Evolutionary conservation across 2,113 vertebrate species (phyloP), one percentile per base, ranked within the genome.

Genomic region (Polyodon spathula): DNA sequence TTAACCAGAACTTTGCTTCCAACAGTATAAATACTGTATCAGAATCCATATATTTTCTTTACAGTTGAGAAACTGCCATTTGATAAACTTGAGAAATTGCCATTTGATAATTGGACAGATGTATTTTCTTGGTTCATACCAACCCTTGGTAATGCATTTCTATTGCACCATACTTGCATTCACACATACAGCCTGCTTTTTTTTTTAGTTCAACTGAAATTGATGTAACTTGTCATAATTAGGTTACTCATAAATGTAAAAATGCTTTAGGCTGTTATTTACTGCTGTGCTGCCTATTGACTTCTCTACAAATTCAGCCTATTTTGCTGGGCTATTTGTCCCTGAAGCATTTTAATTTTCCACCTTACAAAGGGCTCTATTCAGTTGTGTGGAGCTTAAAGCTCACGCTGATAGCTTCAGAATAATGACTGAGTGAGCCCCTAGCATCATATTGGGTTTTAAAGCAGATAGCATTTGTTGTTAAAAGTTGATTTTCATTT

Each of bases 141-240:
- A 9, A 6, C 6, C 41, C n/a, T 11, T 58, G 6, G 11, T 40
- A 39, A 17, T 7, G 42, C 56, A 38, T 66, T 37, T 60, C 40
- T 59, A 37, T 58, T 46, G 37, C 16, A 17, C 41, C 37, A 54
- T 39, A n/a, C 46, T 16, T 7, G 10, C 17, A 27, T 17, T 55
- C 27, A 9, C 57, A 37, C 56, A 40, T 55, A 40, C 44, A 55
- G 12, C 57, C 50, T 78, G 40, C 10, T 77, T 82, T n/a, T n/a
- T n/a, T n/a, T n/a, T n/a, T 68, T 69, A 61, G 65, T 66, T 67
- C 79, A 67, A 71, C 66, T 90, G 88, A 90, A 84, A 86, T 76
- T 92, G 86, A 92, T 88, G 73, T 67, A 70, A 76, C 68, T 82
- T 91, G 89, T 95, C 90, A 81, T 87, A 96, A 88, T 79, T 94